phyloP scores from a whole-genome alignment of 2,113 vertebrate genomes.

The Regulus satrapa region DNA sequence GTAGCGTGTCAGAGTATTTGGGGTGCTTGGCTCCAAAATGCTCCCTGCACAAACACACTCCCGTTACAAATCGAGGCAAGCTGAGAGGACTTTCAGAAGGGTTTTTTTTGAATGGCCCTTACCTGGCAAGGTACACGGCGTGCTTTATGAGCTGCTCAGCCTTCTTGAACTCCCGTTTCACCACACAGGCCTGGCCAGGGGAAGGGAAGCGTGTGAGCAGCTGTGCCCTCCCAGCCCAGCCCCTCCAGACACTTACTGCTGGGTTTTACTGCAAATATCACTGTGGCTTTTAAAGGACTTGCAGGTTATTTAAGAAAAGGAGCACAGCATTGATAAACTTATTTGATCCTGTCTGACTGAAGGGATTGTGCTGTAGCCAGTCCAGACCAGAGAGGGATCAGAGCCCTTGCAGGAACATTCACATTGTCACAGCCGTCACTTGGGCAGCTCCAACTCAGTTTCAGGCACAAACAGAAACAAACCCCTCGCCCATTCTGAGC shows the following conservation, averaged over 20 bases:
- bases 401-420: neutral
- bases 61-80: neutral
- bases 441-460: neutral
- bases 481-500: neutral
- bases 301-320: neutral
- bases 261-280: accelerated
- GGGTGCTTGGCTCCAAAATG: slow-evolving; percentile 98
- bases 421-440: accelerated
- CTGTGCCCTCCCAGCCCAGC: neutral
- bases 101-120: neutral
- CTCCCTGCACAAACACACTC: slow-evolving; percentile 78
- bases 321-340: neutral
- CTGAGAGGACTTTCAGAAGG: accelerated
- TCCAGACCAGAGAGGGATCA: neutral
- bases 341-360: neutral
- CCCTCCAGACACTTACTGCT: neutral
- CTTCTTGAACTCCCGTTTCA: slow-evolving; percentile 97
- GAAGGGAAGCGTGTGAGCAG: neutral
- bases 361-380: neutral
- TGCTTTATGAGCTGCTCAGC: slow-evolving; percentile 99
- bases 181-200: slow-evolving; percentile 88
- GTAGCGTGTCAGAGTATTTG: slow-evolving; percentile 95
- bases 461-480: neutral
- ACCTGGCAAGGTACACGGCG: slow-evolving; percentile 95
- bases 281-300: neutral